Evolutionary conservation across 2,888 invertebrate genomes (phyloP), one percentile per base, ranked within the genome.

Genomic region (Leucophora obtusa): DNA sequence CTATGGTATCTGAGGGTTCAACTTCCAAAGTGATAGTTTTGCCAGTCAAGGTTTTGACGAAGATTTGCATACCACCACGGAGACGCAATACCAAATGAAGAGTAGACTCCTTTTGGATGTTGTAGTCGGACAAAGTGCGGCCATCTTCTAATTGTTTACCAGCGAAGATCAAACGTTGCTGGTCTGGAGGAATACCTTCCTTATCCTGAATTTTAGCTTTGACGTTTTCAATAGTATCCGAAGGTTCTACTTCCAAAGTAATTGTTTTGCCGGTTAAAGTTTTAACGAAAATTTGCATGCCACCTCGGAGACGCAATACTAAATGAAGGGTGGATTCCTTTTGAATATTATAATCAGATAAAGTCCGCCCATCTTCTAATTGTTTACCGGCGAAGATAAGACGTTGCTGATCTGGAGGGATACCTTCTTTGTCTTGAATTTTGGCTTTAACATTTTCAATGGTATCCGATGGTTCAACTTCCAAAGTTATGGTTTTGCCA

Each of bases 331-430:
- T 84, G 0, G 84, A 84, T n/a, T 84, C 84, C 15, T 84, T 84
- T 10, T 84, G 84, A 5, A 84, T 84, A 21, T 84, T 84, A 38
- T 84, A 84, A 5, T 84, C 84, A 0, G 84, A 84, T 11, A 84
- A 50, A 0, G 84, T 84, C n/a, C 84, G 84, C 0, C 84, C 84
- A 17, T 84, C 84, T 43, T 84, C 84, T 54, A 84, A 54, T 2
- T 84, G 84, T 14, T 84, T 84, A 3, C 84, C 84, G 17, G 84
- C 84, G 10, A 84, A 83, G 5, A 83, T 84, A 17, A 84, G 72
- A 83, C 84, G 83, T n/a, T 84, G 84, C 15, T 83, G 84, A 21
- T 84, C 84, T 83, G 84, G 84, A 0, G 84, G 84, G 71, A 84
- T 84, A n/a, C 84, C 84, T 74, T 84, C 84, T 24, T 84, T 84